Base-by-base conservation (phyloP, 2,113 vertebrate species). In the Misgurnus anguillicaudatus region DNA sequence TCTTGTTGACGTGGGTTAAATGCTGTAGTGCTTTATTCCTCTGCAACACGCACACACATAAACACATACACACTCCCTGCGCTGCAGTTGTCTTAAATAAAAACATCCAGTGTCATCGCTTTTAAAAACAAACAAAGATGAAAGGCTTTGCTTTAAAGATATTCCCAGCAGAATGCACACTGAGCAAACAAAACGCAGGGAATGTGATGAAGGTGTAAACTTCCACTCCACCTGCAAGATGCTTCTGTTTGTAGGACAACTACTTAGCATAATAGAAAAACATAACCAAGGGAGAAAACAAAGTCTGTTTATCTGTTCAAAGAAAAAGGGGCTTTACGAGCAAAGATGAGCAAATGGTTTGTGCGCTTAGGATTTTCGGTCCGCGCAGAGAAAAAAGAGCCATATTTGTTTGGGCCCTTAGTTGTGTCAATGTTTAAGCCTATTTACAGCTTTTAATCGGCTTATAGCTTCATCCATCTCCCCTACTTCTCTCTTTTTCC, bases 341-440 rank as follows among this genome's bases (percentile, higher is more conserved):
- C 57, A 62, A 75, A 62, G 72, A 47, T 36, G 58, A 19, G 58
- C 47, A 75, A 75, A 47, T 16, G 41, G 41, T 61, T 75, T 75
- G 11, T 16, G 41, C 57, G 2, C 47, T 75, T 58, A 48, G 72
- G 58, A 58, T 36, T 75, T 75, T 6, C 69, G 36, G 45, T 70
- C 58, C 77, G 70, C 58, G 60, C 63, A 21, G 24, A 62, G 70
- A 71, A 80, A 73, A 48, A 80, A 74, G 78, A 53, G 72, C 45
- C 45, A 55, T 78, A 76, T 84, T 80, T 80, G 68, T 84, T 80
- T 77, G 69, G 68, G 53, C 68, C 55, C 74, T 84, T 63, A 74
- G 82, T 79, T 80, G 78, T 74, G 78, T 72, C 64, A 78, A 66
- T 77, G 74, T 80, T 78, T 78, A 77, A 78, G 66, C 62, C 69